These are phyloP conservation scores for Paratilapia polleni DNA, from an alignment of 2,113 vertebrate genomes.

Conservation along the genomic window DNA sequence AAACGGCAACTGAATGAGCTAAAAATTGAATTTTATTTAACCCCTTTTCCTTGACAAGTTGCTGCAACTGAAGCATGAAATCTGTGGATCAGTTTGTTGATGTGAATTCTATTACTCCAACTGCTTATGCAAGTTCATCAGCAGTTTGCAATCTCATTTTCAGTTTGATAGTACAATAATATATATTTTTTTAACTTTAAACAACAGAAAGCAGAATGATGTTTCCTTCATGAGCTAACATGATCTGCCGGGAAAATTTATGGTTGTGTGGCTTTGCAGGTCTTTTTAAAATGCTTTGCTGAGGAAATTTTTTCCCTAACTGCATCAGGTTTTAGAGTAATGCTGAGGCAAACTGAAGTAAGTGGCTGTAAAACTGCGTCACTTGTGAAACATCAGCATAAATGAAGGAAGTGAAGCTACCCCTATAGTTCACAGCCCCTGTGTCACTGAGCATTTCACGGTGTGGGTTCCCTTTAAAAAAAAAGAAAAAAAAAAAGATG, in stretches of 20 bases:
- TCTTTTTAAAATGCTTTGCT: constrained; percentile 43
- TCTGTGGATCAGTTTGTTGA: background rate
- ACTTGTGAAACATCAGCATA: constrained; percentile 58
- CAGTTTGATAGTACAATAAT: background rate
- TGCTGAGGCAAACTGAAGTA: constrained; percentile 56
- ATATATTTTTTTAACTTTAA: background rate
- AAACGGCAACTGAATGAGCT: background rate
- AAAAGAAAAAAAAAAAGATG: too few species aligned
- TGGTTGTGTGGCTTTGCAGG: constrained; percentile 16
- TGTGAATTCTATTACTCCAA: background rate
- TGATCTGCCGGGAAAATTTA: background rate
- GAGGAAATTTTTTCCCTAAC: constrained; percentile 12
- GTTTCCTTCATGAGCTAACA: background rate
- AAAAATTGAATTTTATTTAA: constrained; percentile 6
- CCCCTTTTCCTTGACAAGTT: background rate
- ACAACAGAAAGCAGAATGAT: background rate
- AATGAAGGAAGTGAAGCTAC: constrained; percentile 11
- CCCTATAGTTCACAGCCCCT: constrained; percentile 2
- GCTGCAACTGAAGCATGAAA: constrained; percentile 21
- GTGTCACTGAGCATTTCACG: background rate
- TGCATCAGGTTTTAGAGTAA: constrained; percentile 27
- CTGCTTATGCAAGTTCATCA: background rate
- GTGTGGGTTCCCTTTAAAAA: background rate
- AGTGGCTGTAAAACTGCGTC: constrained; percentile 40
- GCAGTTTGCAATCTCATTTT: background rate